phyloP scores from a whole-genome alignment of 92 coral and sea anemone genomes.

The Montipora capitata region DNA sequence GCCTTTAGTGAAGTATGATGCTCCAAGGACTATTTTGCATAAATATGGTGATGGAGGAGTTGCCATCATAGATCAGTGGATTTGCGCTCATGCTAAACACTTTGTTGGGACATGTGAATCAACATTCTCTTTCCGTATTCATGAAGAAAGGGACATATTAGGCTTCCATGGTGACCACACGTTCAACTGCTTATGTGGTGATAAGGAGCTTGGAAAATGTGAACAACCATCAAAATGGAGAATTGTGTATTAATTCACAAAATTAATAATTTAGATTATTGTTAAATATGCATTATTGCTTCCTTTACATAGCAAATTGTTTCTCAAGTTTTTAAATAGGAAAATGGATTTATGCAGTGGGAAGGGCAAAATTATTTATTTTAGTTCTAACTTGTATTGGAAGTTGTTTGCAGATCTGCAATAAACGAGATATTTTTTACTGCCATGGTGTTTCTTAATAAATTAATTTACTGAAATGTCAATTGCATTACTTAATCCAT shows the following conservation, averaged over 20 bases:
- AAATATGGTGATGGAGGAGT: slow-evolving; percentile 98
- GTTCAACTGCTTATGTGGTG: slow-evolving; percentile 96
- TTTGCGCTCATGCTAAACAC: slow-evolving; percentile 94
- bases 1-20: slow-evolving; percentile 87
- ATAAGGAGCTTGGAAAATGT: slow-evolving; percentile 93
- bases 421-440: background rate
- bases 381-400: background rate
- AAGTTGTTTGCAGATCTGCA: background rate
- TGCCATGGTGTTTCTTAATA: no score
- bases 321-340: background rate
- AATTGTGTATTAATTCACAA: slow-evolving; percentile 81
- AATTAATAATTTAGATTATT: background rate
- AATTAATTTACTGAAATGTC: no score
- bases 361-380: no score
- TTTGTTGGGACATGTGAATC: slow-evolving; percentile 96
- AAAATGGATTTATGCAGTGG: no score
- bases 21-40: slow-evolving; percentile 74
- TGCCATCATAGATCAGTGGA: slow-evolving; percentile 99
- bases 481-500: no score
- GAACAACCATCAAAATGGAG: slow-evolving; percentile 99
- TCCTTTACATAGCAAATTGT: background rate
- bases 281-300: background rate
- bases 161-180: slow-evolving; percentile 97
- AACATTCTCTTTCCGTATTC: slow-evolving; percentile 96
- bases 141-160: slow-evolving; percentile 96